A percentile compares a stretch with the other conserved stretches of the same genome.
Evolutionary conservation across 2,797 vertebrate genomes (phyloP).

Genomic region (Chloroceryle inda): DNA sequence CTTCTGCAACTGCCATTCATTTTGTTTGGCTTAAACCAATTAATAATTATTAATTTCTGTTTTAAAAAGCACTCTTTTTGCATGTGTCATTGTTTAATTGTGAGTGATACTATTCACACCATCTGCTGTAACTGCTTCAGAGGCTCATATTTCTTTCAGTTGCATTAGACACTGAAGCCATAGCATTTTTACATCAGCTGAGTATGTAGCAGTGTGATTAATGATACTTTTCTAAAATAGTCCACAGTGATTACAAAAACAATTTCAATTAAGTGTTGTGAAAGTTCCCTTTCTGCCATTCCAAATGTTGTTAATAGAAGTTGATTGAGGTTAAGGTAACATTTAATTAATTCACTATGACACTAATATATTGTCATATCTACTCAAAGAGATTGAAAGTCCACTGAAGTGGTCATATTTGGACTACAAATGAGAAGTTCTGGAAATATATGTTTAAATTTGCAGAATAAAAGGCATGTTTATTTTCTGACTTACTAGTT

Average conservation of each 20-base stretch:
- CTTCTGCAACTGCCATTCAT: background rate
- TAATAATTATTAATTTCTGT: background rate
- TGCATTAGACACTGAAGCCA: background rate
- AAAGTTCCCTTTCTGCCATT: constrained; percentile 23
- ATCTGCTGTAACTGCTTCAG: background rate
- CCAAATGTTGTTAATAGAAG: constrained; percentile 7
- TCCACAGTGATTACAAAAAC: background rate
- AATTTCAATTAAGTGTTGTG: constrained; percentile 15
- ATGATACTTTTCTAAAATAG: constrained; percentile 25
- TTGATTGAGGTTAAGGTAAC: constrained; percentile 42
- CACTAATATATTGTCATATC: background rate
- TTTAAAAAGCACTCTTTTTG: background rate
- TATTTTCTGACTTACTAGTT: background rate
- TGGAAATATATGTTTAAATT: background rate
- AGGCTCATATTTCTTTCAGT: background rate
- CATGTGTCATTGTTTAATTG: background rate
- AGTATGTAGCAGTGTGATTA: background rate
- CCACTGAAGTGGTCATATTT: background rate
- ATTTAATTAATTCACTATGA: constrained; percentile 34
- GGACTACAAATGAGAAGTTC: background rate
- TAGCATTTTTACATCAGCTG: background rate
- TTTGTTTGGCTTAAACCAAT: background rate
- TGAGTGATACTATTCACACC: background rate
- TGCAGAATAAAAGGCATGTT: background rate
- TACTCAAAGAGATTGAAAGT: background rate